A percentile compares a stretch with the other conserved stretches of the same genome.
phyloP scores from a whole-genome alignment of 2,888 invertebrate genomes.

The Spisula subtruncata region DNA sequence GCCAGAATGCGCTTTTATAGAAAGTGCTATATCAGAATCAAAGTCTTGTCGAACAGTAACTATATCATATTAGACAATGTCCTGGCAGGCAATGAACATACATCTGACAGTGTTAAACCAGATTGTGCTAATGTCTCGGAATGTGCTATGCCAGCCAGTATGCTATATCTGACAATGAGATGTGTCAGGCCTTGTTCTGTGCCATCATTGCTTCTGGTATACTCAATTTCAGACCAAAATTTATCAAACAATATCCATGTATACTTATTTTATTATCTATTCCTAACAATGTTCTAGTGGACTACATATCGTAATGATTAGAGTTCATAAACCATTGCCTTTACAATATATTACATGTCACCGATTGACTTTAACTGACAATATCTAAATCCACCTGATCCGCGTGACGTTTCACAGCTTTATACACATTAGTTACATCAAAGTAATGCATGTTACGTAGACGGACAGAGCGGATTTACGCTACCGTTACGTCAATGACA shows the following conservation, averaged over 20 bases:
- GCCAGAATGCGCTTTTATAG: too few species aligned
- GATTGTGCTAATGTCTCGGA: too few species aligned
- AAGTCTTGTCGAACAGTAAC: too few species aligned
- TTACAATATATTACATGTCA: neutral
- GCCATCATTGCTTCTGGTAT: too few species aligned
- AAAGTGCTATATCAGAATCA: too few species aligned
- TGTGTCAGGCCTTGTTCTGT: too few species aligned
- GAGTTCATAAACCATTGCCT: neutral
- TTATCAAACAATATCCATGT: too few species aligned
- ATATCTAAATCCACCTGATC: neutral
- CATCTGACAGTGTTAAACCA: neutral
- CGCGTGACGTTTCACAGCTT: neutral
- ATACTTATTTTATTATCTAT: too few species aligned
- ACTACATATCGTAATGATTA: neutral
- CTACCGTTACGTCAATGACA: neutral
- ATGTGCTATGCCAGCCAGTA: too few species aligned
- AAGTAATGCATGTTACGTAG: neutral
- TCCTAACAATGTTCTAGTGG: neutral
- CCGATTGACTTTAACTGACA: constrained; percentile 12
- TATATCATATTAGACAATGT: neutral
- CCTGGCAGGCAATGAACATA: neutral
- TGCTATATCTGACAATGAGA: too few species aligned
- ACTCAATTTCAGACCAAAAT: too few species aligned
- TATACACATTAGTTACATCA: neutral
- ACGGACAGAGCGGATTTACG: neutral